Percentiles rank a stretch among this genome's conserved stretches.
Evolutionary conservation across 2,888 invertebrate species (phyloP).

Genomic region (Caenorhabditis japonica): DNA sequence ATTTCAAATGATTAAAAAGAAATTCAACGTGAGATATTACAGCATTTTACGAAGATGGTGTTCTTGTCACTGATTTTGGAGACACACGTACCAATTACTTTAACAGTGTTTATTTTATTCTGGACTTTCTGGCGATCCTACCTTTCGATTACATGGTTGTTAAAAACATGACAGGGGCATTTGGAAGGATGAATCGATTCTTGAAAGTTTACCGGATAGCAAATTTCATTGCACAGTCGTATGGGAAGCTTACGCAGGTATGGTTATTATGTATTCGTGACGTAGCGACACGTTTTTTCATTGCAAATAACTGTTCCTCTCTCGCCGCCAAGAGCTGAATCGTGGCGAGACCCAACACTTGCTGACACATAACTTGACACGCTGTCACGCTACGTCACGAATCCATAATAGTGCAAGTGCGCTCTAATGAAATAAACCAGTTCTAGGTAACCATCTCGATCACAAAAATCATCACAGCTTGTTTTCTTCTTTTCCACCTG

Average conservation of each 20-base stretch:
- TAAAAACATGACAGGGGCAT: conserved; percentile 17
- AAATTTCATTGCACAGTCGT: conserved; percentile 52
- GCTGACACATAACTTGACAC: too few relatives aligned
- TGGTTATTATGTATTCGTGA: too few relatives aligned
- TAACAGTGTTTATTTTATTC: conserved; percentile 31
- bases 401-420: too few relatives aligned
- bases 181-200: conserved; percentile 56
- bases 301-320: too few relatives aligned
- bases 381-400: too few relatives aligned
- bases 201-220: conserved; percentile 55
- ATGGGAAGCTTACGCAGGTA: conserved; percentile 46
- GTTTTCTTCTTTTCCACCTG: conserved; percentile 69
- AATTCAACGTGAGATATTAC: background rate
- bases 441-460: conserved; percentile 47
- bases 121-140: conserved; percentile 45
- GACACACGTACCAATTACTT: conserved; percentile 47
- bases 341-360: too few relatives aligned
- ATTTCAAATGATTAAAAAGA: background rate
- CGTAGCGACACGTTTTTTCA: too few relatives aligned
- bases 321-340: too few relatives aligned
- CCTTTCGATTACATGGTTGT: conserved; percentile 48
- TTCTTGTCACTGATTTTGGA: conserved; percentile 23
- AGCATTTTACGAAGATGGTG: conserved; percentile 53
- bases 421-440: background rate
- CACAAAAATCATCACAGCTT: conserved; percentile 48